Percentiles rank a stretch among this genome's conserved stretches.
These are phyloP conservation scores for Hyposoter didymator DNA, from an alignment of 2,888 invertebrate genomes.

Conservation along the genomic window DNA sequence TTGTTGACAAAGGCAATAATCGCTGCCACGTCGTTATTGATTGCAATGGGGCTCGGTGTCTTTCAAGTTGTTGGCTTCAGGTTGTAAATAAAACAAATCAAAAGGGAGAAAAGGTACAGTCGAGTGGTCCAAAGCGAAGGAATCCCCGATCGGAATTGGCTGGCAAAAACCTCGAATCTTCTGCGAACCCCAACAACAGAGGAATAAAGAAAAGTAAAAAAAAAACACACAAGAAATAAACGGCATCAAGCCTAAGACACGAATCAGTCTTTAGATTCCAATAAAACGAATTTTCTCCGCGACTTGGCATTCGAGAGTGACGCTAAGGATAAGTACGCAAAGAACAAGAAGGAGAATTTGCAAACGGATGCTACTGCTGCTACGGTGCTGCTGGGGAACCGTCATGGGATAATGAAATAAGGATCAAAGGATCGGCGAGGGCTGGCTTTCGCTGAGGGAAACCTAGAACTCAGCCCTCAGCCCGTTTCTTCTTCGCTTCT, in stretches of 20 bases:
- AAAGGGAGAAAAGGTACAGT: not conserved
- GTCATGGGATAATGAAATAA: constrained; percentile 83
- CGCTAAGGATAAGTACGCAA: constrained; percentile 61
- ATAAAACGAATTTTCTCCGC: constrained; percentile 83
- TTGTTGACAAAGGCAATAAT: constrained; percentile 15
- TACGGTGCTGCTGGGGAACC: constrained; percentile 66
- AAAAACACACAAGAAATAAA: constrained; percentile 60
- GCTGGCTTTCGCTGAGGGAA: constrained; percentile 67
- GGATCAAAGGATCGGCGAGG: constrained; percentile 81
- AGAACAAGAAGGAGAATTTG: constrained; percentile 79
- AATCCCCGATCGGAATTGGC: not conserved
- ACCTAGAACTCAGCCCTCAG: constrained; percentile 67
- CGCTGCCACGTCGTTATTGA: not conserved
- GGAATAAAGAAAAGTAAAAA: constrained; percentile 11
- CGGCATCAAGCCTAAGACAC: constrained; percentile 43
- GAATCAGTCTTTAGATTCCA: constrained; percentile 75
- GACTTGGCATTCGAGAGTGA: constrained; percentile 80
- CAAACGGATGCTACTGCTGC: constrained; percentile 78
- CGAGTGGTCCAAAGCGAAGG: constrained; percentile 10
- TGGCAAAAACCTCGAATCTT: constrained; percentile 17
- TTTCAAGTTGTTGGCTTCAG: not conserved
- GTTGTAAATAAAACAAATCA: constrained; percentile 2
- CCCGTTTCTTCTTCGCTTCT: constrained; percentile 45
- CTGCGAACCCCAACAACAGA: constrained; percentile 14
- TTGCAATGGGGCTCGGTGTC: not conserved